Evolutionary conservation across 2,113 vertebrate genomes (phyloP), one percentile per base, ranked within the genome.

Genomic region (Candoia aspera): DNA sequence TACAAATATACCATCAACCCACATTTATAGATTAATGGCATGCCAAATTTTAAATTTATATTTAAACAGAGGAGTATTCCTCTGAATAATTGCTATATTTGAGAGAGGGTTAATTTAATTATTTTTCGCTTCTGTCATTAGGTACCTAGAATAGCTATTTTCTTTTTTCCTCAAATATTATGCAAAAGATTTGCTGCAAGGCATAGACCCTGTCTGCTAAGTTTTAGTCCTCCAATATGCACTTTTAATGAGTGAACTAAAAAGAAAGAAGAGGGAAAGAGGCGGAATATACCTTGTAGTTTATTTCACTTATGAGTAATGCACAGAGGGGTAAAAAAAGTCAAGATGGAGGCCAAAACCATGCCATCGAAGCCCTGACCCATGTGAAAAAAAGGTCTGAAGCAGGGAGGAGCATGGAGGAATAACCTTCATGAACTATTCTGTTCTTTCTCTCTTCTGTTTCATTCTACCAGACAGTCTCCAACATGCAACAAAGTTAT

Each of bases 181-280:
- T 68, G 64, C 84, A 73, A 90, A 91, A 49, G 33, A 95, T 95
- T 96, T 94, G 86, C 62, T 93, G 79, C 88, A 53, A 4, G 42
- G 59, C 90, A 68, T 86, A 91, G 90, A 95, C 86, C 89, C 90
- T 95, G 68, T 90, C 95, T 95, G 79, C 89, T 93, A 24, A 93
- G 12, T 92, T 92, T 89, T 46, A 24, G 57, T 62, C 29, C 53
- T 89, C 62, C 13, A 42, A 55, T 88, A 91, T 93, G 93, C 89
- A 95, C 94, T 96, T 97, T 93, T 94, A 92, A 87, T 0, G 0
- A 83, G 89, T 90, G 94, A 96, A 90, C 53, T 88, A 58, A 94
- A 59, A 10, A 89, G 87, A 87, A 95, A 59, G 49, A 0, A 0
- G 42, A 62, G 23, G 87, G 87, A 46, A 88, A 86, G 29, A 15